Evolutionary conservation across 2,797 vertebrate species (phyloP), one percentile per base, ranked within the genome.

Genomic region (Cyclura pinguis): DNA sequence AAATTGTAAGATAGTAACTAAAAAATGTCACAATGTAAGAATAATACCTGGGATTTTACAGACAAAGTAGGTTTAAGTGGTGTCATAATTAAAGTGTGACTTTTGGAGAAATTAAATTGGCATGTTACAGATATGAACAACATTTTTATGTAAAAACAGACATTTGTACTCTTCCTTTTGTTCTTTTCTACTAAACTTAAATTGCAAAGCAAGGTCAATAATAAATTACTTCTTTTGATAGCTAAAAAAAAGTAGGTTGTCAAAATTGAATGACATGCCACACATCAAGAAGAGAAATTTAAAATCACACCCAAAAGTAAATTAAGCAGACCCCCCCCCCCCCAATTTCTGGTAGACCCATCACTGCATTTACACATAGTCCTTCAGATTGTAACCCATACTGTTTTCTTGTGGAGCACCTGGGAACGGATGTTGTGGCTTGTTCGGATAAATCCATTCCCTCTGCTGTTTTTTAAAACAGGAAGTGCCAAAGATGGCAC

Each of bases 401-500:
- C 90, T 95, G 82, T 91, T 95, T 47, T 96, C 96, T 62, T 92
- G 92, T 89, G 94, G 95, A 7, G 93, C 29, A n/a, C 82, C n/a
- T 50, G 92, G 42, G 52, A 91, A 86, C 3, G 96, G 95, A 6
- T 96, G 96, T 42, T 97, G 91, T 94, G 97, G 98, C 93, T 95
- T 95, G 74, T 96, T 91, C 29, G 94, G 80, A 22, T 91, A 88
- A 88, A 97, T 96, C 86, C 97, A 95, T 3, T 94, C 92, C 55
- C 96, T 95, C 0, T 96, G 94, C 76, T 96, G 94, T 86, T 93
- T 93, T 89, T 97, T 97, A 2, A 97, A 96, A 90, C 98, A 98
- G 0, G 98, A 98, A 92, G 98, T 89, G 85, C 98, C 99, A 87
- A 99, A 98, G 82, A 99, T 98, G 38, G 97, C 95, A 10, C 99